A percentile compares a stretch with the other conserved stretches of the same genome.
These are phyloP conservation scores for Montipora capricornis DNA, from an alignment of 64 coral and sea anemone species.

Conservation along the genomic window DNA sequence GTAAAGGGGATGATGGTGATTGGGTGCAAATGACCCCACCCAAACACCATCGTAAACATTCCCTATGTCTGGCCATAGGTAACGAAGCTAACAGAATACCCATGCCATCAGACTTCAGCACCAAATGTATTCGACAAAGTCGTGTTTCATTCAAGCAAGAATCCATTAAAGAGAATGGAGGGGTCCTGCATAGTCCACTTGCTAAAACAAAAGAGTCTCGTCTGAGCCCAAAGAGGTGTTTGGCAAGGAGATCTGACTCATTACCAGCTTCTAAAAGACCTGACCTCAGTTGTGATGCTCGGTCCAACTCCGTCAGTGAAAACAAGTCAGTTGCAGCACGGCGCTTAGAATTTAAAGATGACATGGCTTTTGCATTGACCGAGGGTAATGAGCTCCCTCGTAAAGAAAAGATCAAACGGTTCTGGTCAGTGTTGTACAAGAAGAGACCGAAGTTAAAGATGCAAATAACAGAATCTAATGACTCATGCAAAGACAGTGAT, in stretches of 20 bases:
- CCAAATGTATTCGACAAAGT: background rate
- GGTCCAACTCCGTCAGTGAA: background rate
- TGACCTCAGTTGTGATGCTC: background rate
- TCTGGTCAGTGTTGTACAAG: constrained; percentile 70
- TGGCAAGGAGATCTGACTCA: constrained; percentile 13
- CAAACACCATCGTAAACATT: constrained; percentile 50
- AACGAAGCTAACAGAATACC: constrained; percentile 65
- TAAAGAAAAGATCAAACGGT: constrained; percentile 69
- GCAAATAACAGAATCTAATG: background rate
- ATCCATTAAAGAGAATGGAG: background rate
- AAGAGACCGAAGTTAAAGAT: constrained; percentile 49
- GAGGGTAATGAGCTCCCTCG: constrained; percentile 38
- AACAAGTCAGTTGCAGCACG: constrained; percentile 4
- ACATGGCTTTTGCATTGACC: constrained; percentile 28
- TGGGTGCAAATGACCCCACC: constrained; percentile 38
- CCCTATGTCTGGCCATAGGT: constrained; percentile 47
- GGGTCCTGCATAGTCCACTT: background rate
- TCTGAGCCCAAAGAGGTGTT: constrained; percentile 7
- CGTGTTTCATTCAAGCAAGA: constrained; percentile 4
- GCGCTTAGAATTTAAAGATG: constrained; percentile 61
- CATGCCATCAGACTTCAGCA: constrained; percentile 30
- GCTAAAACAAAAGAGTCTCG: background rate
- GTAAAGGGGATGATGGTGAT: constrained; percentile 35
- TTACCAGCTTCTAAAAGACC: constrained; percentile 12
- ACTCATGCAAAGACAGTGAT: background rate